Conservation (phyloP, 2,113 vertebrate species). For the Fulmarus glacialis region DNA sequence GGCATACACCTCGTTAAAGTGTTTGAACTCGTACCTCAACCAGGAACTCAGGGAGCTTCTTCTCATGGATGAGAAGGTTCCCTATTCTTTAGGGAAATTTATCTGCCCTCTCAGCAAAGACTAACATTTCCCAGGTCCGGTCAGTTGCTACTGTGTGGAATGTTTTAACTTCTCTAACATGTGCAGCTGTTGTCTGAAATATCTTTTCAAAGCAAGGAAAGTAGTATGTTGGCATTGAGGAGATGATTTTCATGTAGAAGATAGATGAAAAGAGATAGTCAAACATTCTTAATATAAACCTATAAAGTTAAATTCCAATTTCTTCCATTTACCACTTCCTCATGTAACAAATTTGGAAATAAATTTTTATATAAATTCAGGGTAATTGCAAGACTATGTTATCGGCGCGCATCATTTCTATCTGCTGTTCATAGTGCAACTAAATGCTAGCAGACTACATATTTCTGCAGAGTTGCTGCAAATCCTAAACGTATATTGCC, state of each 20-base stretch:
- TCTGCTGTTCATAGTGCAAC: not conserved
- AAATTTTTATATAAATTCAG: not conserved
- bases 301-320: not conserved
- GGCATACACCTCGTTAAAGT: not conserved
- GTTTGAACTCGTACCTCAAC: not conserved
- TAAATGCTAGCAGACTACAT: not conserved
- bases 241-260: not conserved
- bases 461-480: not conserved
- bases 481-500: not conserved
- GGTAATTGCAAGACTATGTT: not conserved
- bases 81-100: constrained; percentile 34
- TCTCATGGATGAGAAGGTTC: not conserved
- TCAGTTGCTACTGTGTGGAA: not conserved
- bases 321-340: not conserved
- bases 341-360: not conserved
- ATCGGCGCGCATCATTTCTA: not conserved
- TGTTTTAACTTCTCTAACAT: not conserved
- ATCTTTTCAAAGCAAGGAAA: not conserved
- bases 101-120: not conserved
- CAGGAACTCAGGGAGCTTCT: not conserved
- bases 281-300: not conserved
- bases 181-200: not conserved
- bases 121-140: not conserved
- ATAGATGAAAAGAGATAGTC: not conserved
- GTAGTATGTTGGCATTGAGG: not conserved